Conservation (phyloP, 1,140 invertebrate genomes). For the Cotesia chilonis region DNA sequence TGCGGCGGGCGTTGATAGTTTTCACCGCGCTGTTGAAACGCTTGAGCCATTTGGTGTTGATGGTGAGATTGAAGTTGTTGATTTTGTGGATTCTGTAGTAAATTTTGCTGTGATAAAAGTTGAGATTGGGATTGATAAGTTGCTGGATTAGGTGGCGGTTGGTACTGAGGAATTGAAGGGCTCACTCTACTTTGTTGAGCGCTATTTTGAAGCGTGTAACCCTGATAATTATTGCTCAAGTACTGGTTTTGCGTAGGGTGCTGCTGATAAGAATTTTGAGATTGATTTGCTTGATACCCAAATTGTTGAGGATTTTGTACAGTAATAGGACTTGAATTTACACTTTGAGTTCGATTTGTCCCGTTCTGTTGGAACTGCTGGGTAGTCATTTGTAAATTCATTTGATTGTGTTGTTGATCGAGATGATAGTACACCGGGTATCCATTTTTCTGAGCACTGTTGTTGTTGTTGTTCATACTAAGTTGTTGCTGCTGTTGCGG, state of each 20-base stretch:
- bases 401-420: conserved; percentile 63
- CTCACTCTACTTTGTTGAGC: conserved; percentile 55
- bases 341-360: conserved; percentile 51
- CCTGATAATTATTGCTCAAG: conserved; percentile 51
- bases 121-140: conserved; percentile 48
- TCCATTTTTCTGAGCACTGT: conserved; percentile 47
- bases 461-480: conserved; percentile 34
- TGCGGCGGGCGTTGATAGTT: conserved; percentile 55
- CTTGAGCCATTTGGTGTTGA: conserved; percentile 52
- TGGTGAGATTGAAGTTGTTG: conserved; percentile 42
- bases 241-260: conserved; percentile 50
- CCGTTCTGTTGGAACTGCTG: conserved; percentile 47
- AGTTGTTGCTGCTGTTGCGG: conserved; percentile 36
- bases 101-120: conserved; percentile 45
- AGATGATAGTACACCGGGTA: conserved; percentile 57
- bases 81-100: conserved; percentile 38
- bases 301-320: conserved; percentile 56
- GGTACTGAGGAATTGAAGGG: conserved; percentile 59
- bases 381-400: conserved; percentile 55
- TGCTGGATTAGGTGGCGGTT: conserved; percentile 53
- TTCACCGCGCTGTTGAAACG: conserved; percentile 65
- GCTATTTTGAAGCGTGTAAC: conserved; percentile 52
- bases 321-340: conserved; percentile 58
- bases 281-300: conserved; percentile 51
- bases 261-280: conserved; percentile 53